Conservation (phyloP, 2,888 invertebrate species). For the Electrophaes corylata region DNA sequence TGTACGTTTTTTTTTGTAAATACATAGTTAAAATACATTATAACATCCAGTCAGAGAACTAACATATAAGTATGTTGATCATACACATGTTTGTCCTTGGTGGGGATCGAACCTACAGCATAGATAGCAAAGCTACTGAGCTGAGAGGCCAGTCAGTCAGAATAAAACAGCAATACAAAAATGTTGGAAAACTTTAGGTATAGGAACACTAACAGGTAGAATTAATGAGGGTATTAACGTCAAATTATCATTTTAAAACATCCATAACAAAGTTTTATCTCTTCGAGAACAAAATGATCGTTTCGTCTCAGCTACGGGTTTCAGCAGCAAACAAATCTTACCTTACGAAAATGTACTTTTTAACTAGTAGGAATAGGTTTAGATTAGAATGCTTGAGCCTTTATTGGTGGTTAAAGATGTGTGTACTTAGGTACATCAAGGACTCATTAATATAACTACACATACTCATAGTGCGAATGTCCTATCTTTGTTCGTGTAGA, state of each 20-base stretch:
- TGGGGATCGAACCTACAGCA: too few species aligned
- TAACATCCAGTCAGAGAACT: too few species aligned
- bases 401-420: neutral
- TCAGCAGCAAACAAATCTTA: constrained; percentile 4
- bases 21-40: too few species aligned
- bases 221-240: constrained; percentile 34
- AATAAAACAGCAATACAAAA: too few species aligned
- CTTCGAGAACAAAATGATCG: constrained; percentile 27
- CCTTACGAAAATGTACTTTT: constrained; percentile 17
- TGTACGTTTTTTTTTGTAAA: too few species aligned
- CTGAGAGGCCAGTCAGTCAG: too few species aligned
- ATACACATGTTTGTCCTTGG: too few species aligned
- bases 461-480: too few species aligned
- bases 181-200: neutral
- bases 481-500: neutral
- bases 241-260: constrained; percentile 35
- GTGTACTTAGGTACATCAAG: too few species aligned
- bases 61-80: too few species aligned
- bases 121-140: too few species aligned
- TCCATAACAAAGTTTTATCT: constrained; percentile 30
- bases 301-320: constrained; percentile 18
- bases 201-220: constrained; percentile 22
- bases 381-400: neutral
- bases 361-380: neutral
- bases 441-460: too few species aligned